A percentile compares a stretch with the other conserved stretches of the same genome.
Conservation (phyloP, 2,888 invertebrate species). For the Leucoptera coffeella region DNA sequence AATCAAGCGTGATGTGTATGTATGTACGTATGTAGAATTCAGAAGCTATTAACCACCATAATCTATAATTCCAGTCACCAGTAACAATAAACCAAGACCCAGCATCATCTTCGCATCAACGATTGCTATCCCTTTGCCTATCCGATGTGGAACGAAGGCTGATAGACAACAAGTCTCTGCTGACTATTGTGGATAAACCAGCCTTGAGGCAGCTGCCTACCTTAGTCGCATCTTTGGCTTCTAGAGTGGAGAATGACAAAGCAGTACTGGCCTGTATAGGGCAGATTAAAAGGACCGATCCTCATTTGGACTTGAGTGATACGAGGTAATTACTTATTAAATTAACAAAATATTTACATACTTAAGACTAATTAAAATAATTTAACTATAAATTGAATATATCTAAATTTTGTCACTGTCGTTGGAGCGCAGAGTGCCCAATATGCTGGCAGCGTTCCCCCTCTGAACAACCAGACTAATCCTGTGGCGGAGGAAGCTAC, state of each 20-base stretch:
- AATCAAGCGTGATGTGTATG: too few species aligned
- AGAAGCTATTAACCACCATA: background rate
- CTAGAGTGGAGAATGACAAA: constrained; percentile 86
- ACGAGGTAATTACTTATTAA: constrained; percentile 28
- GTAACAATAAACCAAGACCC: constrained; percentile 63
- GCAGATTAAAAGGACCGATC: constrained; percentile 59
- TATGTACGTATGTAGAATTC: background rate
- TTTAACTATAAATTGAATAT: too few species aligned
- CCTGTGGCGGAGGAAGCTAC: too few species aligned
- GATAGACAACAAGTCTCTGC: constrained; percentile 85
- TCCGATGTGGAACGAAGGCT: constrained; percentile 83
- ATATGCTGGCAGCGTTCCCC: too few species aligned
- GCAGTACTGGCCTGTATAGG: constrained; percentile 72
- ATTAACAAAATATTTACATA: too few species aligned
- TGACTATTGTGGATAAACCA: constrained; percentile 79
- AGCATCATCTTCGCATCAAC: constrained; percentile 82
- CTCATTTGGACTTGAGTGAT: constrained; percentile 55
- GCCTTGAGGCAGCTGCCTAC: constrained; percentile 68
- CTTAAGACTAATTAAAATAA: too few species aligned
- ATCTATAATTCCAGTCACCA: constrained; percentile 21
- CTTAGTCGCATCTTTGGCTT: constrained; percentile 63
- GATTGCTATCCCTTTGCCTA: constrained; percentile 76
- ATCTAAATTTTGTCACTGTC: too few species aligned
- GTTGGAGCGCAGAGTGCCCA: too few species aligned
- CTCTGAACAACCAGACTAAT: too few species aligned